A percentile compares a stretch with the other conserved stretches of the same genome.
Conservation (phyloP, 53 echinoderm and acorn worm genomes). For the Glandiceps talaboti region DNA sequence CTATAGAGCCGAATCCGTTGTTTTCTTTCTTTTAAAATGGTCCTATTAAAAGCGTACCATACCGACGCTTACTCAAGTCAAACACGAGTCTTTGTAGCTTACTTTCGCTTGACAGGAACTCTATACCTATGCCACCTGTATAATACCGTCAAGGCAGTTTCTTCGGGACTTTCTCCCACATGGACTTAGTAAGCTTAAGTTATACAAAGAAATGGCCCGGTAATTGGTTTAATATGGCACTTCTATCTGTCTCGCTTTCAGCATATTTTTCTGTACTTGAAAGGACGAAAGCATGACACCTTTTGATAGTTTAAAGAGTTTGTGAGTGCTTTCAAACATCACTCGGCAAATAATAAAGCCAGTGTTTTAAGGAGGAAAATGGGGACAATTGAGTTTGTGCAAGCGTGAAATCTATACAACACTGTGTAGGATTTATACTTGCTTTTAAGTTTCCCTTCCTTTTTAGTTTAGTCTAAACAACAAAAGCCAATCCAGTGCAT, state of each 20-base stretch:
- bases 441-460: not conserved
- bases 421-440: conserved; percentile 46
- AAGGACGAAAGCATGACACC: not conserved
- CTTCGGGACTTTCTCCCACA: not conserved
- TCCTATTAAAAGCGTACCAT: not conserved
- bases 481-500: not conserved
- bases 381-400: conserved; percentile 42
- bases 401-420: conserved; percentile 74
- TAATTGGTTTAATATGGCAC: not conserved
- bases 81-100: not conserved
- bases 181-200: not conserved
- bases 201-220: not conserved
- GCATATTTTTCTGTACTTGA: not conserved
- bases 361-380: conserved; percentile 30
- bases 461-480: not conserved
- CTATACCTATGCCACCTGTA: not conserved
- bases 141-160: not conserved
- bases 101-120: not conserved
- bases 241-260: not conserved
- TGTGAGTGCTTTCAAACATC: conserved; percentile 8
- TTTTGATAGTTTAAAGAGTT: not conserved
- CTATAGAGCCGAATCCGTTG: not conserved
- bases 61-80: not conserved
- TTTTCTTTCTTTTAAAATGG: not conserved
- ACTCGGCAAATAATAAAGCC: conserved; percentile 35